A percentile compares a stretch with the other conserved stretches of the same genome.
Conservation (phyloP, 2,113 vertebrate genomes). For the Otus sunia region DNA sequence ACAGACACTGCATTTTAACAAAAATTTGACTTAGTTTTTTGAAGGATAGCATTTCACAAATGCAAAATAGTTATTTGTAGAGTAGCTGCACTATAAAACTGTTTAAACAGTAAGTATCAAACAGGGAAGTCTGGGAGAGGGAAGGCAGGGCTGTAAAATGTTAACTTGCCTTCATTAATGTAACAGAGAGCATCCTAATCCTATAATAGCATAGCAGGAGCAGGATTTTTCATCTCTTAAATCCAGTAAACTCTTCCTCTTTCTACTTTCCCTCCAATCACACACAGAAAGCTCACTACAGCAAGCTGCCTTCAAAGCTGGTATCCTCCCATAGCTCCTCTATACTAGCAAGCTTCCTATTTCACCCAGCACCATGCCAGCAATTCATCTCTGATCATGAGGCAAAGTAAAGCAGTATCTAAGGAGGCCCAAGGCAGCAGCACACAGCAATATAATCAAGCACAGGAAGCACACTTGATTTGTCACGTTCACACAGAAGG, state of each 20-base stretch:
- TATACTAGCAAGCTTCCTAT: background rate
- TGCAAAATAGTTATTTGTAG: background rate
- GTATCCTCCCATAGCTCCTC: background rate
- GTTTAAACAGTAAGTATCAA: background rate
- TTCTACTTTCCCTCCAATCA: background rate
- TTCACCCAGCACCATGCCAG: background rate
- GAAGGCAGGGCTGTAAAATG: background rate
- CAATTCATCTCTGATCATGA: background rate
- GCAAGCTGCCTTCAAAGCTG: background rate
- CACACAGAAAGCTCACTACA: background rate
- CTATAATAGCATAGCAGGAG: background rate
- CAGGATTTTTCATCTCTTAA: background rate
- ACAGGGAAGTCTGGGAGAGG: background rate
- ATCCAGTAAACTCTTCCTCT: background rate
- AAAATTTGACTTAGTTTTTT: background rate
- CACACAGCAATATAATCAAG: background rate
- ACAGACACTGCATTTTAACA: background rate
- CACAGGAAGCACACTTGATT: constrained; percentile 31
- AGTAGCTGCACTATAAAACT: background rate
- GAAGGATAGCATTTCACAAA: background rate
- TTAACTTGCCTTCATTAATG: background rate
- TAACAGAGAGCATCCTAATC: background rate
- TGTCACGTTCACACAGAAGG: background rate
- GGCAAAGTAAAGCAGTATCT: background rate
- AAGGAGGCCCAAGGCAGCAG: background rate